Evolutionary conservation across 1,140 invertebrate genomes (phyloP).

Genomic region (Diabrotica undecimpunctata): DNA sequence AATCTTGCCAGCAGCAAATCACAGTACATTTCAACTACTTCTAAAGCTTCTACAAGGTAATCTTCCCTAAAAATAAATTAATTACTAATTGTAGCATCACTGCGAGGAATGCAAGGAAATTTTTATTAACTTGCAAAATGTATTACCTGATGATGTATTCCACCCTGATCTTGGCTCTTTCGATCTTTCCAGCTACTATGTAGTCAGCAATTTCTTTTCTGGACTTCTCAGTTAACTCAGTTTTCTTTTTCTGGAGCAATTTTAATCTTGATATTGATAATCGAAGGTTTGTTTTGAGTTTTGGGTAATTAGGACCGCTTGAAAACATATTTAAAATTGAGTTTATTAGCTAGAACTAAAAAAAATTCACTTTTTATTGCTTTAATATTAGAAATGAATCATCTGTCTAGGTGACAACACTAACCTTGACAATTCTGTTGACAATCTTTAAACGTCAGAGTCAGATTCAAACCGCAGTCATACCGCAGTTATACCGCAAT

Average conservation of each 20-base stretch:
- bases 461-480: too few species aligned
- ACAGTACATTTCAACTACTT: conserved; percentile 99
- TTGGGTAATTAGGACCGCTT: conserved; percentile 84
- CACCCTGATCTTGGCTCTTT: conserved; percentile 92
- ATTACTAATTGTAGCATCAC: not conserved
- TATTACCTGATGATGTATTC: conserved; percentile 88
- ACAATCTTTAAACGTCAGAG: not conserved
- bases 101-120: not conserved
- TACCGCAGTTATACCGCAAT: too few species aligned
- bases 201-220: conserved; percentile 98
- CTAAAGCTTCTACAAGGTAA: conserved; percentile 98
- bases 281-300: conserved; percentile 94
- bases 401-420: not conserved
- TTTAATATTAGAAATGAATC: not conserved
- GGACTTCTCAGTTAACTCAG: conserved; percentile 92
- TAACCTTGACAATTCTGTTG: not conserved
- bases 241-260: conserved; percentile 96
- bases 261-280: conserved; percentile 91
- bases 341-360: not conserved
- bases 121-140: not conserved
- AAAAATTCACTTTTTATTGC: not conserved
- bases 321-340: conserved; percentile 70
- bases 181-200: conserved; percentile 82
- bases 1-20: conserved; percentile 96
- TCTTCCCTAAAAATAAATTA: conserved; percentile 71